A percentile compares a stretch with the other conserved stretches of the same genome.
Conservation (phyloP, 2,888 invertebrate genomes). For the Aricia artaxerxes region DNA sequence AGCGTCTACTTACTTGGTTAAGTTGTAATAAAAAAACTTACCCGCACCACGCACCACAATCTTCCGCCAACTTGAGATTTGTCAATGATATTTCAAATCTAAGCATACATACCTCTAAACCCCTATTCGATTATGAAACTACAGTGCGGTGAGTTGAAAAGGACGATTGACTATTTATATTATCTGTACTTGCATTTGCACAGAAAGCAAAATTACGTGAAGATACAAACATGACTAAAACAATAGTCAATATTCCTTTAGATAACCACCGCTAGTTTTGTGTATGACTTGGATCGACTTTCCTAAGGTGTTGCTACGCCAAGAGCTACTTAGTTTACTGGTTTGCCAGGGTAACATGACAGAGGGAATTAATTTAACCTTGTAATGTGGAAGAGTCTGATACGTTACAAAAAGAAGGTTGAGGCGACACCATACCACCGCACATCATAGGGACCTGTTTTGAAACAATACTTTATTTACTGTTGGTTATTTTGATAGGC, state of each 20-base stretch:
- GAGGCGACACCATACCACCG: slow-evolving; percentile 72
- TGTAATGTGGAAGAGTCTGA: slow-evolving; percentile 71
- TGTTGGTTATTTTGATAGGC: not conserved
- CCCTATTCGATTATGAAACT: not conserved
- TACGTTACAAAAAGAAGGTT: slow-evolving; percentile 74
- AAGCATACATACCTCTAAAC: slow-evolving; percentile 18
- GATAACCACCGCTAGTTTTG: not conserved
- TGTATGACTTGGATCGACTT: not conserved
- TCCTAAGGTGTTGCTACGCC: not conserved
- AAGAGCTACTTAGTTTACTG: not conserved
- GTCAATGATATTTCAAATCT: not conserved
- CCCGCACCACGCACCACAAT: slow-evolving; percentile 74
- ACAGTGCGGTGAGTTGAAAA: not conserved
- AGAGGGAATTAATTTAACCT: slow-evolving; percentile 52
- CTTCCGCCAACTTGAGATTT: slow-evolving; percentile 35
- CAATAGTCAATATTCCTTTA: not conserved
- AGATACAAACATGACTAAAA: not conserved
- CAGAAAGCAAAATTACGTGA: too few species aligned
- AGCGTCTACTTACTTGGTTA: slow-evolving; percentile 34
- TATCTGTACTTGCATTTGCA: too few species aligned
- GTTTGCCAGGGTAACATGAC: slow-evolving; percentile 25
- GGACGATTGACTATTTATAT: not conserved
- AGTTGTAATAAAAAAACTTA: slow-evolving; percentile 58
- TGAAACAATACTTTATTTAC: not conserved
- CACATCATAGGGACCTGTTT: slow-evolving; percentile 73